Conservation (phyloP, 1,140 invertebrate species). For the Eurosta solidaginis region DNA sequence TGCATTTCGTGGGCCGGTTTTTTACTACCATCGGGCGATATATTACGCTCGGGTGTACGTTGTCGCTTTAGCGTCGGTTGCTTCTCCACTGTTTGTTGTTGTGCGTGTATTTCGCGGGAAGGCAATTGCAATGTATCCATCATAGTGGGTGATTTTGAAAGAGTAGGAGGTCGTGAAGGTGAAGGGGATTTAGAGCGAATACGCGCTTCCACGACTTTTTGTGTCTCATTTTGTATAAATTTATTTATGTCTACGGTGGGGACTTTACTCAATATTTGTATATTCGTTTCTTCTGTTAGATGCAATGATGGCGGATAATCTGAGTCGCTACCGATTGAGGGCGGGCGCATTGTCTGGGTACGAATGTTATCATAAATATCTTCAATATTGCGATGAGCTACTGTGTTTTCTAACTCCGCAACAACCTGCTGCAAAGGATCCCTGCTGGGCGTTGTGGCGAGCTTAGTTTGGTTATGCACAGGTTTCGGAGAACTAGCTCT, state of each 20-base stretch:
- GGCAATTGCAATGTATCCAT: conserved; percentile 9
- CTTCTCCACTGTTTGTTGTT: background rate
- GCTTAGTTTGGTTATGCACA: background rate
- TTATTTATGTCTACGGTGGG: conserved; percentile 48
- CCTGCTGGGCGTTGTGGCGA: background rate
- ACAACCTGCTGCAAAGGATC: conserved; percentile 50
- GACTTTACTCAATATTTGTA: conserved; percentile 45
- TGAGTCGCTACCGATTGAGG: conserved; percentile 44
- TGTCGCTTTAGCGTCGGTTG: conserved; percentile 44
- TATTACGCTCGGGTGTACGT: conserved; percentile 47
- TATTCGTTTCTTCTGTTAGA: conserved; percentile 47
- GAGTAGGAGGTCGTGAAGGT: background rate
- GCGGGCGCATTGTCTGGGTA: conserved; percentile 44
- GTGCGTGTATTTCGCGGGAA: background rate
- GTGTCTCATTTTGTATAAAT: conserved; percentile 42
- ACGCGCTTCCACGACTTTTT: conserved; percentile 41
- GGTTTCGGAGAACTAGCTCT: background rate
- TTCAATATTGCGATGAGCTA: conserved; percentile 47
- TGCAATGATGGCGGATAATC: conserved; percentile 37
- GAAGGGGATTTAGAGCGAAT: conserved; percentile 44
- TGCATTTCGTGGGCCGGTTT: background rate
- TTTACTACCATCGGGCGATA: conserved; percentile 41
- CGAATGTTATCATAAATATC: conserved; percentile 52
- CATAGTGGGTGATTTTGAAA: background rate
- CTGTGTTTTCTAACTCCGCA: conserved; percentile 45